A percentile compares a stretch with the other conserved stretches of the same genome.
Conservation (phyloP, 1,140 invertebrate species). For the Tetranychus cinnabarinus region DNA sequence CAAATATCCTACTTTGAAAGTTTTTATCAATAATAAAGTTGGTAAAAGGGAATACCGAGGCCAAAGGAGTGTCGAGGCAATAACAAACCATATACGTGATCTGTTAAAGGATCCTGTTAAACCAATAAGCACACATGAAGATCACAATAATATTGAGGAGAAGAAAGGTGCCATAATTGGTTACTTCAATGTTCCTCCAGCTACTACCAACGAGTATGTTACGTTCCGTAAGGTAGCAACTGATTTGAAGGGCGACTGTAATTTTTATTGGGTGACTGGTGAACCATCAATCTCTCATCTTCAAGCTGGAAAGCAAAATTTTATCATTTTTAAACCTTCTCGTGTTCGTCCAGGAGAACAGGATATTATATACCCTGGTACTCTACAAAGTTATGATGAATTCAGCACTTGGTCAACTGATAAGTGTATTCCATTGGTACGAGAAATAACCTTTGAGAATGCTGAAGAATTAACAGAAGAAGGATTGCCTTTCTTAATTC, state of each 20-base stretch:
- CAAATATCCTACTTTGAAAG: slow-evolving; percentile 94
- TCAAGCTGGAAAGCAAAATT: slow-evolving; percentile 3
- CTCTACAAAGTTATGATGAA: slow-evolving; percentile 24
- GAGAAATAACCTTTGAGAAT: slow-evolving; percentile 52
- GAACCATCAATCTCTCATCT: slow-evolving; percentile 22
- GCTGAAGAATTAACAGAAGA: slow-evolving; percentile 78
- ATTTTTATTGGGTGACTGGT: slow-evolving; percentile 78
- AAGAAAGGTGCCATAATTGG: slow-evolving; percentile 78
- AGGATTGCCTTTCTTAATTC: slow-evolving; percentile 90
- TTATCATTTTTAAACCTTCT: slow-evolving; percentile 11
- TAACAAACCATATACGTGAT: slow-evolving; percentile 58
- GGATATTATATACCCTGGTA: slow-evolving; percentile 20
- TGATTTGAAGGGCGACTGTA: slow-evolving; percentile 81
- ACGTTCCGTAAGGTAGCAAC: slow-evolving; percentile 54
- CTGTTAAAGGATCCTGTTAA: slow-evolving; percentile 72
- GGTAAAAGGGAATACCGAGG: slow-evolving; percentile 85
- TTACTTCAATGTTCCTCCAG: slow-evolving; percentile 43
- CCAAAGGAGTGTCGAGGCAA: slow-evolving; percentile 53
- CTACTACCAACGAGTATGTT: slow-evolving; percentile 48
- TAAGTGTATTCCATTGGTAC: slow-evolving; percentile 40
- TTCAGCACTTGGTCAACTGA: slow-evolving; percentile 55
- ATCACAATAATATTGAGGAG: slow-evolving; percentile 33
- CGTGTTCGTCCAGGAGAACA: slow-evolving; percentile 14
- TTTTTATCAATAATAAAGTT: slow-evolving; percentile 77
- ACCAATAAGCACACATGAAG: slow-evolving; percentile 45